These are phyloP conservation scores for Parazoanthus darwini DNA, from an alignment of 92 coral and sea anemone genomes.

Conservation along the genomic window DNA sequence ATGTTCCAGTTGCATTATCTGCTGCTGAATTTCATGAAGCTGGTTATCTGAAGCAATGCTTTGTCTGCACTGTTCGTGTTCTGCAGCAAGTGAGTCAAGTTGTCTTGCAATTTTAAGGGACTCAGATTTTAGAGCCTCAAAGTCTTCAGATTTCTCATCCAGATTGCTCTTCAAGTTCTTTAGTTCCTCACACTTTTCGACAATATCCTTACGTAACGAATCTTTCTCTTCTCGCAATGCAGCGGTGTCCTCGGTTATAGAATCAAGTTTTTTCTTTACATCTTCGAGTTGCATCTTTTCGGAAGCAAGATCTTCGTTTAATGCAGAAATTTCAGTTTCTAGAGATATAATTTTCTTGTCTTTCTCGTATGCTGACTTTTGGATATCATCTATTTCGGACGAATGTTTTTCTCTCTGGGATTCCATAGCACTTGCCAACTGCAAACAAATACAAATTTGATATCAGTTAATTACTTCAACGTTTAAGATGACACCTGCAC, in stretches of 20 bases:
- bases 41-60: slow-evolving; percentile 21
- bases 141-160: slow-evolving; percentile 58
- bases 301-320: slow-evolving; percentile 42
- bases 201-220: slow-evolving; percentile 43
- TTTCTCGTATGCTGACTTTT: slow-evolving; percentile 28
- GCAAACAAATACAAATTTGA: slow-evolving; percentile 13
- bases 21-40: slow-evolving; percentile 52
- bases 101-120: slow-evolving; percentile 48
- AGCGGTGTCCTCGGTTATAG: slow-evolving; percentile 47
- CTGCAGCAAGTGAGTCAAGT: slow-evolving; percentile 48
- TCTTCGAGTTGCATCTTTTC: slow-evolving; percentile 54
- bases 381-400: slow-evolving; percentile 26
- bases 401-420: slow-evolving; percentile 22
- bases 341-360: slow-evolving; percentile 36
- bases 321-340: not conserved
- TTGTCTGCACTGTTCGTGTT: slow-evolving; percentile 58
- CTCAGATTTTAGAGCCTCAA: slow-evolving; percentile 50
- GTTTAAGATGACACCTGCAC: not conserved
- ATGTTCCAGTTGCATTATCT: slow-evolving; percentile 60
- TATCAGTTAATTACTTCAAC: not conserved
- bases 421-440: slow-evolving; percentile 31
- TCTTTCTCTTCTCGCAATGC: slow-evolving; percentile 60
- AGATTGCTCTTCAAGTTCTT: slow-evolving; percentile 57
- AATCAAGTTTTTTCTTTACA: slow-evolving; percentile 45
- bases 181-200: slow-evolving; percentile 44